Conservation (phyloP, 2,113 vertebrate species). For the Mirza zaza region DNA sequence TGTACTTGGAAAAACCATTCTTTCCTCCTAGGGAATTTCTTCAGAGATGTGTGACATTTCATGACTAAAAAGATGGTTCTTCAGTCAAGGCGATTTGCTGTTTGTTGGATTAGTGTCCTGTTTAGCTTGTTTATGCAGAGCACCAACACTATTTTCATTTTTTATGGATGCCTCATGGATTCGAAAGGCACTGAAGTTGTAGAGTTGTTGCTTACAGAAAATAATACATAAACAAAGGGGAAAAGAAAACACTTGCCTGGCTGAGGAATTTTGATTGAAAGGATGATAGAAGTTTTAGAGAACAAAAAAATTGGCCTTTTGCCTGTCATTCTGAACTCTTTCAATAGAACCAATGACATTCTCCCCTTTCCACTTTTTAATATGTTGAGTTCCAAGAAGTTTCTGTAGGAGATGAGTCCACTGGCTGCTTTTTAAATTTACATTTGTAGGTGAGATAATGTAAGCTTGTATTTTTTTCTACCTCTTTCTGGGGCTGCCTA, state of each 20-base stretch:
- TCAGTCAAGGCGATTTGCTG: not conserved
- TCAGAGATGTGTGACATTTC: not conserved
- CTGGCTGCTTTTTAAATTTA: not conserved
- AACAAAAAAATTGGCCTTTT: not conserved
- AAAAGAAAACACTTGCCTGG: not conserved
- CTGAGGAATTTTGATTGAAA: constrained; percentile 12
- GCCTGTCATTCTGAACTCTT: not conserved
- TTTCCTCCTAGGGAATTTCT: not conserved
- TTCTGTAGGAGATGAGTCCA: not conserved
- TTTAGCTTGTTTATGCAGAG: not conserved
- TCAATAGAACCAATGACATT: not conserved
- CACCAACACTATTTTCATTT: not conserved
- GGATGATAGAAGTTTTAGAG: not conserved
- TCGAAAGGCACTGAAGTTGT: not conserved
- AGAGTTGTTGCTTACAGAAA: constrained; percentile 14
- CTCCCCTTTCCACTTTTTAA: not conserved
- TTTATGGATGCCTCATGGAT: not conserved
- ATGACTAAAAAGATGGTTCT: not conserved
- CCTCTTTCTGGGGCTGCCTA: not conserved
- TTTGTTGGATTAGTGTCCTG: not conserved
- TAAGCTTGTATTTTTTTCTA: not conserved
- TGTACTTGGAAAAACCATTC: constrained; percentile 18
- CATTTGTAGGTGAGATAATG: not conserved
- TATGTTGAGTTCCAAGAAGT: not conserved
- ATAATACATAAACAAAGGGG: not conserved